phyloP scores from a whole-genome alignment of 2,888 invertebrate species.

The Acheta domesticus region DNA sequence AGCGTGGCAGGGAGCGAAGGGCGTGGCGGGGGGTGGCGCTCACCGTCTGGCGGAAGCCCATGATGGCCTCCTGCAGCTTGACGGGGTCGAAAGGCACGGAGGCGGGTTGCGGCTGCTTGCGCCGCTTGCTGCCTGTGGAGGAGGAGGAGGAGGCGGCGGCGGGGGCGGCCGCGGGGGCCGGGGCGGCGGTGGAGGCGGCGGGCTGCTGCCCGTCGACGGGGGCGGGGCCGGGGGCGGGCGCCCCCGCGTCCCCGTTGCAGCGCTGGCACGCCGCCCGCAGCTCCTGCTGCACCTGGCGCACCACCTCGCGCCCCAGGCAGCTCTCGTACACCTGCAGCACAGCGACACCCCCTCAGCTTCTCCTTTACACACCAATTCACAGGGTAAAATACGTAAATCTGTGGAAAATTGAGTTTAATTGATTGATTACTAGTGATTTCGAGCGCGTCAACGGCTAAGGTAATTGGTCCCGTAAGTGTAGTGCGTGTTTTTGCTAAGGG shows the following conservation, averaged over 20 bases:
- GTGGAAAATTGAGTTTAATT: too few species aligned
- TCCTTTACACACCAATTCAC: too few species aligned
- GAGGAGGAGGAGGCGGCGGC: slow-evolving; percentile 22
- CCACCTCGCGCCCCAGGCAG: slow-evolving; percentile 64
- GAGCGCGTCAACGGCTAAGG: too few species aligned
- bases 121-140: background rate
- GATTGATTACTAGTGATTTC: too few species aligned
- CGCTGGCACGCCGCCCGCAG: slow-evolving; percentile 64
- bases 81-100: slow-evolving; percentile 26
- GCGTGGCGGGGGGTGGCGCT: background rate
- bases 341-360: too few species aligned
- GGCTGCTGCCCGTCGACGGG: background rate
- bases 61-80: slow-evolving; percentile 44
- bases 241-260: slow-evolving; percentile 45
- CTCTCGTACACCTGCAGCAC: slow-evolving; percentile 62
- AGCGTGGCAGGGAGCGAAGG: background rate
- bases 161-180: background rate
- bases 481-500: too few species aligned
- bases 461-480: too few species aligned
- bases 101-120: slow-evolving; percentile 19
- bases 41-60: slow-evolving; percentile 46
- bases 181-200: background rate
- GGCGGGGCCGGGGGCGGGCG: slow-evolving; percentile 12
- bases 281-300: slow-evolving; percentile 64
- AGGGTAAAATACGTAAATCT: too few species aligned